phyloP scores from a whole-genome alignment of 2,113 vertebrate species.

The Stigmatopora nigra region DNA sequence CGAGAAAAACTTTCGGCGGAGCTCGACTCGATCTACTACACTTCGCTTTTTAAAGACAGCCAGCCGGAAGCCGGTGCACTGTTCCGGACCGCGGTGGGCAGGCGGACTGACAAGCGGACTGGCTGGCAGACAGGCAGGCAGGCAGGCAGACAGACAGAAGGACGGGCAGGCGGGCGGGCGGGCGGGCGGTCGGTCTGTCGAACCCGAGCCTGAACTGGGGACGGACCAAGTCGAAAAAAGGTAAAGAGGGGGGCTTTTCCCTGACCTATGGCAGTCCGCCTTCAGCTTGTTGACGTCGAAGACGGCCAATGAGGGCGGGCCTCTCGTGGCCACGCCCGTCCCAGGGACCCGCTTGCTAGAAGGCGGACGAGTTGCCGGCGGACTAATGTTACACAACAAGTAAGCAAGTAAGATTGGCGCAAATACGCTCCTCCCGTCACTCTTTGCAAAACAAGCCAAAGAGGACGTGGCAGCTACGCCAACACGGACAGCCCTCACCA shows the following conservation, averaged over 20 bases:
- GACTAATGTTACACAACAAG: conserved; percentile 1
- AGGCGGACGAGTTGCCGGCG: not conserved
- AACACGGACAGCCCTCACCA: not conserved
- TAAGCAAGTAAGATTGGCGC: not conserved
- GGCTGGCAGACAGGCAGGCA: too few species aligned
- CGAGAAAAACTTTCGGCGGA: conserved; percentile 30
- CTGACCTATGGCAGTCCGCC: not conserved
- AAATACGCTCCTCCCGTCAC: not conserved
- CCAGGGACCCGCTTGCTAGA: not conserved
- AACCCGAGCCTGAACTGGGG: not conserved
- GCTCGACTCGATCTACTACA: not conserved
- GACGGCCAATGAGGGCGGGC: not conserved
- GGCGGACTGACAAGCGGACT: too few species aligned
- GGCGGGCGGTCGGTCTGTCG: not conserved
- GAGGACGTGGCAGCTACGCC: not conserved
- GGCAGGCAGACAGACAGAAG: too few species aligned
- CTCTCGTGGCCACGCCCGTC: not conserved
- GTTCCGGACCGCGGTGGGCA: not conserved
- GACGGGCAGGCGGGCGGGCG: too few species aligned
- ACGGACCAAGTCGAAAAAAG: not conserved
- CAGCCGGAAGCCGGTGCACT: conserved; percentile 13
- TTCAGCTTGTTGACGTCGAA: not conserved
- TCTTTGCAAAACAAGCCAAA: not conserved
- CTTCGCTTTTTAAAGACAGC: not conserved
- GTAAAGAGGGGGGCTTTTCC: not conserved